Evolutionary conservation across 2,797 vertebrate species (phyloP), one percentile per base, ranked within the genome.

Genomic region (Limosa lapponica): DNA sequence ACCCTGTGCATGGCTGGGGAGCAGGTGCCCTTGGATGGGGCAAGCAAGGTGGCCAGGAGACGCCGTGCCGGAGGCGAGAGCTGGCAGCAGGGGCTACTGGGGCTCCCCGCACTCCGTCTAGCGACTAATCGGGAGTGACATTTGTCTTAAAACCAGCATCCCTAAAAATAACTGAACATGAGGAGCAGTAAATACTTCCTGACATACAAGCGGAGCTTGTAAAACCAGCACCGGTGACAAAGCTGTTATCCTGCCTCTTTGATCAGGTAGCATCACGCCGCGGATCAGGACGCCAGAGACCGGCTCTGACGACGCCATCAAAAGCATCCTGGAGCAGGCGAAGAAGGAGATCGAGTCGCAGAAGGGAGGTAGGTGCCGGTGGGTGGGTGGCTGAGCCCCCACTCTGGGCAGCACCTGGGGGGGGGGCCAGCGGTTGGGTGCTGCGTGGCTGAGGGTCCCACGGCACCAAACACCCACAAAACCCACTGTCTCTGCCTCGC

Each of bases 321-420:
- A 99, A 98, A 99, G 95, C 97, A 99, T 99, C 98, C 98, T 99
- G 95, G 99, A 99, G 97, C 99, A 99, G 98, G 99, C 99, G 30
- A 99, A 99, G 98, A 99, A 99, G 98, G 99, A 99, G 98, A 99
- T 99, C 34, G 99, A 99, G 98, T 99, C 99, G 1, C 99, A 99
- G 98, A 99, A 99, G 97, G 99, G 99, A 97, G 99, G 99, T 99
- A 75, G 41, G 95, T 91, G 81, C 66, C 1, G 11, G 25, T 4
- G 0, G 10, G 10, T 27, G 58, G 16, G 58, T 71, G 41, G 13
- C 44, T 1, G 2, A 69, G 37, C 55, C 23, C n/a, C 8, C 64
- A 0, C 0, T n/a, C 59, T 75, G 37, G 57, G 48, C 58, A 39
- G 54, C 39, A 51, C 49, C 25, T 39, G 5, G 14, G 41, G 30